Evolutionary conservation across 2,888 invertebrate genomes (phyloP).

Genomic region (Patella depressa): DNA sequence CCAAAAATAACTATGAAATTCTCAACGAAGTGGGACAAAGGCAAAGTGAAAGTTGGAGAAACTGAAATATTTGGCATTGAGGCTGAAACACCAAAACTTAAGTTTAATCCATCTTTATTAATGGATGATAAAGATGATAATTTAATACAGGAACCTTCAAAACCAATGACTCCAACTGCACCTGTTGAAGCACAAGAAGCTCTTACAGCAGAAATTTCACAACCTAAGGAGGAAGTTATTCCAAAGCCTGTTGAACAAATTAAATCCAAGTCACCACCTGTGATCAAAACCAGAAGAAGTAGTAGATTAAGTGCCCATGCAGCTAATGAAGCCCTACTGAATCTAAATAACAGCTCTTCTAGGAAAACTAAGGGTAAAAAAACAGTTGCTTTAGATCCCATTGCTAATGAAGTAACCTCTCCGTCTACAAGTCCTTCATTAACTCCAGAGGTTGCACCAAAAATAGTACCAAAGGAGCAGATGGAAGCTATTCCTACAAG

Average conservation of each 20-base stretch:
- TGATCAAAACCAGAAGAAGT: not conserved
- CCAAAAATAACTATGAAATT: not conserved
- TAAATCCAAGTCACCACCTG: not conserved
- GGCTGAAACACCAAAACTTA: not conserved
- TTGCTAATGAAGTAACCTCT: not conserved
- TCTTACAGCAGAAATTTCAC: too few relatives aligned
- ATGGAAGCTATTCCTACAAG: not conserved
- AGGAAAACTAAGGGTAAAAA: not conserved
- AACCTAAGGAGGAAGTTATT: too few relatives aligned
- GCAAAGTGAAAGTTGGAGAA: not conserved
- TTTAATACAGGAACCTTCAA: too few relatives aligned
- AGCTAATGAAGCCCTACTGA: not conserved
- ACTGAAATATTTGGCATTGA: not conserved
- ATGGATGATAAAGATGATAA: too few relatives aligned
- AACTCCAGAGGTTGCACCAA: not conserved
- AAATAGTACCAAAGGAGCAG: not conserved
- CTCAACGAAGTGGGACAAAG: not conserved
- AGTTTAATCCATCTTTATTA: not conserved
- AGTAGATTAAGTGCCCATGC: conserved; percentile 1
- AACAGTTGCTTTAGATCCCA: not conserved
- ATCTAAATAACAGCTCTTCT: not conserved
- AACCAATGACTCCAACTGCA: too few relatives aligned
- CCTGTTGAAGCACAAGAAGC: too few relatives aligned
- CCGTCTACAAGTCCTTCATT: not conserved
- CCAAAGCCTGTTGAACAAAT: too few relatives aligned